Conservation (phyloP, 2,888 invertebrate species). For the Drosophila cyrtoloma region DNA sequence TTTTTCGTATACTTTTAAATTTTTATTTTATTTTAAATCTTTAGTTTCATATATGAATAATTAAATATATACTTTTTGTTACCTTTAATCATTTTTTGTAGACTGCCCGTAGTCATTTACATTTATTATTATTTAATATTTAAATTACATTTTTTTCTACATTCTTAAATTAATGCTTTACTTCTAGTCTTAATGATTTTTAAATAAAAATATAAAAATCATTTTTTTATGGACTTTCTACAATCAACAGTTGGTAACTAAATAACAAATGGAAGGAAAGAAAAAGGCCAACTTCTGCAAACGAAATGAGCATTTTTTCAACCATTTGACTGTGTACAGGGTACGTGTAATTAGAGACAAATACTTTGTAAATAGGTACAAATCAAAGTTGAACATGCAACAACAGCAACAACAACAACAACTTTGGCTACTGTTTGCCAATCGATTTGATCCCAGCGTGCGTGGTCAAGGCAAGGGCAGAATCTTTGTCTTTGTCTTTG, state of each 20-base stretch:
- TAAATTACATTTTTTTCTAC: background rate
- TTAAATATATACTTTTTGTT: background rate
- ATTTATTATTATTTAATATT: background rate
- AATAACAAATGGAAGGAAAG: background rate
- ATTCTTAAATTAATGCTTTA: no score
- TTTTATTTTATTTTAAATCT: background rate
- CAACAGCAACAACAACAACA: constrained; percentile 37
- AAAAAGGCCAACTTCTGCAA: no score
- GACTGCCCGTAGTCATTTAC: background rate
- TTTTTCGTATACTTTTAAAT: background rate
- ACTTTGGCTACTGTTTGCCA: constrained; percentile 73
- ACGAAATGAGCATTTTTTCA: background rate
- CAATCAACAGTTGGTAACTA: background rate
- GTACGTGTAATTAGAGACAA: constrained; percentile 35
- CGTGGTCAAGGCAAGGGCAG: constrained; percentile 54
- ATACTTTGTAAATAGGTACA: constrained; percentile 49
- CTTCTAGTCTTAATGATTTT: background rate
- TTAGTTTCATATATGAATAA: background rate
- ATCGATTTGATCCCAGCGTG: constrained; percentile 65
- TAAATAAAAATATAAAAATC: no score
- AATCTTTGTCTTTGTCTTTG: constrained; percentile 26
- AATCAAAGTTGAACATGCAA: constrained; percentile 65
- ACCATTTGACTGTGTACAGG: background rate
- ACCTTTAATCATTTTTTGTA: fast-evolving
- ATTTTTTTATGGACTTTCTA: background rate